Evolutionary conservation across 2,888 invertebrate species (phyloP).

Genomic region (Eucera pruinosa): DNA sequence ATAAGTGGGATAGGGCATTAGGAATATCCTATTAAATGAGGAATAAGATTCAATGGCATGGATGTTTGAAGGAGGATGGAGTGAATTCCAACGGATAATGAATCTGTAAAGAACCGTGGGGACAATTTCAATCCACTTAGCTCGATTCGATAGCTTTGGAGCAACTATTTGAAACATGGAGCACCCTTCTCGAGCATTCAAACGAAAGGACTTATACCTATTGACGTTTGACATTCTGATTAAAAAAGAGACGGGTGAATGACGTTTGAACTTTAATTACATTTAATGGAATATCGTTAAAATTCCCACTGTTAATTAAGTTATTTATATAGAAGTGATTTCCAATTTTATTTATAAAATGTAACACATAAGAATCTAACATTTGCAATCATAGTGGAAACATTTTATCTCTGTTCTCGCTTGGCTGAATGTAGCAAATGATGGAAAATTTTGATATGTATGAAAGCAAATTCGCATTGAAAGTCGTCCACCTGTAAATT

Average conservation of each 20-base stretch:
- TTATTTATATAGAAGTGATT: too few species aligned
- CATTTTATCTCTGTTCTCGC: too few species aligned
- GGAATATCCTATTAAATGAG: slow-evolving; percentile 4
- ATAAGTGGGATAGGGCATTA: background rate
- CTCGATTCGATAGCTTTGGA: background rate
- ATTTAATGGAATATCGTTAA: background rate
- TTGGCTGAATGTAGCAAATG: too few species aligned
- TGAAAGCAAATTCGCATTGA: too few species aligned
- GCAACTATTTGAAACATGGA: background rate
- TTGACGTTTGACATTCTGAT: background rate
- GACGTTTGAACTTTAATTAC: background rate
- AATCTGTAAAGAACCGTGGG: background rate
- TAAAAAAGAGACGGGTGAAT: background rate
- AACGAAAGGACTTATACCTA: background rate
- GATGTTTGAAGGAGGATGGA: background rate
- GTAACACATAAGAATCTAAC: too few species aligned
- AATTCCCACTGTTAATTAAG: too few species aligned
- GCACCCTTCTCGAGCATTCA: background rate
- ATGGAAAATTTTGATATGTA: too few species aligned
- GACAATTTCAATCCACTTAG: slow-evolving; percentile 2
- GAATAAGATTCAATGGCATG: slow-evolving; percentile 9
- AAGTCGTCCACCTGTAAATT: too few species aligned
- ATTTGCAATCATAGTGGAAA: too few species aligned
- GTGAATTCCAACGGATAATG: background rate
- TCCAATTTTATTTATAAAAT: too few species aligned